phyloP scores from a whole-genome alignment of 2,797 vertebrate genomes.

The Catamblyrhynchus diadema region DNA sequence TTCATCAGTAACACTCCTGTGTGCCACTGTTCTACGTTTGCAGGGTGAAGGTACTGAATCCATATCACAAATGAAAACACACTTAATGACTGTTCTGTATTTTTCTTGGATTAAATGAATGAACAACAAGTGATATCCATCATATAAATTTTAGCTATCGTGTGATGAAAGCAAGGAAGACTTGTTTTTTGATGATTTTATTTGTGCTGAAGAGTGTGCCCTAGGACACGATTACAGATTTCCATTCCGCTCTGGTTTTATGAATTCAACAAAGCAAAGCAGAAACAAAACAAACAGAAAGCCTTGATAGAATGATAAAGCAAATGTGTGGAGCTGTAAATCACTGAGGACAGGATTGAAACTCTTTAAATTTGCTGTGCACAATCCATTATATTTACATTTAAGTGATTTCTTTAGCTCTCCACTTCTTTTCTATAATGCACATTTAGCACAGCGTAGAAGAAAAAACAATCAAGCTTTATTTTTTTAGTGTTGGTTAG shows the following conservation, averaged over 20 bases:
- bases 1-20: background rate
- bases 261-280: constrained; percentile 33
- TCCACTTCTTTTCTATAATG: background rate
- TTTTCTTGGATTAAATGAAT: background rate
- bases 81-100: background rate
- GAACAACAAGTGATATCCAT: background rate
- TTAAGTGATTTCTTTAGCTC: background rate
- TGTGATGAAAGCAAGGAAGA: background rate
- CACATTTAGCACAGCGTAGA: background rate
- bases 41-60: background rate
- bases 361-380: background rate
- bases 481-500: background rate
- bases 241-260: background rate
- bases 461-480: constrained; percentile 3
- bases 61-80: background rate
- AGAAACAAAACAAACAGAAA: constrained; percentile 10
- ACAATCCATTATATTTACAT: constrained; percentile 16
- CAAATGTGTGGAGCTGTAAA: background rate
- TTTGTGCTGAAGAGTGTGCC: background rate
- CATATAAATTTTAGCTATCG: background rate
- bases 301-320: constrained; percentile 12
- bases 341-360: background rate
- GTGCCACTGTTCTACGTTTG: rapidly evolving
- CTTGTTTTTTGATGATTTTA: background rate
- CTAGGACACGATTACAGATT: background rate